Evolutionary conservation across 2,888 invertebrate genomes (phyloP).

Genomic region (Torymus auratus): DNA sequence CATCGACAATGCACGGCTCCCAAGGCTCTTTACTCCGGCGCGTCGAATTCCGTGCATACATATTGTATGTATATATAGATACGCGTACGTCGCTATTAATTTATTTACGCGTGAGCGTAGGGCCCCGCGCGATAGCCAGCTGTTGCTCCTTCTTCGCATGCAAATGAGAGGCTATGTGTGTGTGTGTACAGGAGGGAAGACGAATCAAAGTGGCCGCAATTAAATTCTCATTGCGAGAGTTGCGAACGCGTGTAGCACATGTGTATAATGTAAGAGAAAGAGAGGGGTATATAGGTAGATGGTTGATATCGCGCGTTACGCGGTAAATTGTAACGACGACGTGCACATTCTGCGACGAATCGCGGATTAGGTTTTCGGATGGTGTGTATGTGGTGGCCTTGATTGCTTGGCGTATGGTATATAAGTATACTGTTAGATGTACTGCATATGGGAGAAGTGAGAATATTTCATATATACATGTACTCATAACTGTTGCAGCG

Average conservation of each 20-base stretch:
- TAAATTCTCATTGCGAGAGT: constrained; percentile 63
- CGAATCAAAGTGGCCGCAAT: constrained; percentile 67
- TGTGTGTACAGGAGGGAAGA: not conserved
- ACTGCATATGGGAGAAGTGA: too few species aligned
- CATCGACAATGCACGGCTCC: constrained; percentile 22
- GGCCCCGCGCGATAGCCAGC: constrained; percentile 16
- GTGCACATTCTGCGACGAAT: constrained; percentile 53
- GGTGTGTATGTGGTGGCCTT: too few species aligned
- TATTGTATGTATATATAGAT: too few species aligned
- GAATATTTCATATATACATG: too few species aligned
- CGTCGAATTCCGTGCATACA: not conserved
- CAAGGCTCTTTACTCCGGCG: not conserved
- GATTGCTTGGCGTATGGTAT: too few species aligned
- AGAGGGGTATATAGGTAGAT: constrained; percentile 61
- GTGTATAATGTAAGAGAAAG: constrained; percentile 57
- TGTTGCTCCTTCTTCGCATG: constrained; percentile 50
- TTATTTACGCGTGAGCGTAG: too few species aligned
- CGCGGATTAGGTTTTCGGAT: not conserved
- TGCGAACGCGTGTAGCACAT: constrained; percentile 71
- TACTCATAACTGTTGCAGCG: too few species aligned
- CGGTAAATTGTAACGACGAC: constrained; percentile 69
- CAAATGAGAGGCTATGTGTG: constrained; percentile 55
- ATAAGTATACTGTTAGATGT: too few species aligned
- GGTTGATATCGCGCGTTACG: constrained; percentile 73
- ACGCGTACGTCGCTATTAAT: too few species aligned